Base-by-base conservation (phyloP, 2,888 invertebrate genomes). In the Pteria penguin region DNA sequence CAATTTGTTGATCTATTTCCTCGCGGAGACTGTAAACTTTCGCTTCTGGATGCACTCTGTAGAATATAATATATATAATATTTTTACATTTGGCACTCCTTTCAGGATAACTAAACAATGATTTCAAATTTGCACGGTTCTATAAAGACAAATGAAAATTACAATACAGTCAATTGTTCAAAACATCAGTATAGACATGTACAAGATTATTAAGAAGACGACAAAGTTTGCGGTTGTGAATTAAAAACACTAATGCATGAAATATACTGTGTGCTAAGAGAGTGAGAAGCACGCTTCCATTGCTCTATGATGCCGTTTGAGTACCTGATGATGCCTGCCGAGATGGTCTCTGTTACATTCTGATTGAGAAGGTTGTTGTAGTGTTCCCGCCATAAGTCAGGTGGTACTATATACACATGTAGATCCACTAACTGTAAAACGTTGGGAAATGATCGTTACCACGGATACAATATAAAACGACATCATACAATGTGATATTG, bases 321-420 rank as follows among this genome's bases (percentile, higher is more conserved):
- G n/a, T 87, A 93, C 93, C 93, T 90, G 73, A 93, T 92, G 83
- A 93, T 93, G 72, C 93, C 93, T 36, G 93, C 89, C 5, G 93
- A 93, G 11, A 93, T 90, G 5, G 93, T 92, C 75, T 93, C 93
- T 66, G 92, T 92, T 45, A 93, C 92, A 62, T 92, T 91, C 81
- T 92, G 90, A 84, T 93, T 93, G 81, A 92, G 88, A 78, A 93
- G 92, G 82, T 93, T 92, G 84, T 93, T 91, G 81, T 93, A 89
- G 61, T 91, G 90, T 52, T 92, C 91, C 70, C 93, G 88, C 93
- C 93, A 93, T 79, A 93, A 90, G 67, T 93, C 92, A 75, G 91
- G 86, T 18, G 93, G 93, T 27, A 93, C 92, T 57, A 93, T 88
- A 86, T 93, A 93, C 55, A 93, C 91, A 87, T 93, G 93, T 26